Percentiles rank a stretch among this genome's conserved stretches.
These are phyloP conservation scores for Macaca mulatta DNA, from an alignment of 2,113 vertebrate genomes.

Conservation along the genomic window DNA sequence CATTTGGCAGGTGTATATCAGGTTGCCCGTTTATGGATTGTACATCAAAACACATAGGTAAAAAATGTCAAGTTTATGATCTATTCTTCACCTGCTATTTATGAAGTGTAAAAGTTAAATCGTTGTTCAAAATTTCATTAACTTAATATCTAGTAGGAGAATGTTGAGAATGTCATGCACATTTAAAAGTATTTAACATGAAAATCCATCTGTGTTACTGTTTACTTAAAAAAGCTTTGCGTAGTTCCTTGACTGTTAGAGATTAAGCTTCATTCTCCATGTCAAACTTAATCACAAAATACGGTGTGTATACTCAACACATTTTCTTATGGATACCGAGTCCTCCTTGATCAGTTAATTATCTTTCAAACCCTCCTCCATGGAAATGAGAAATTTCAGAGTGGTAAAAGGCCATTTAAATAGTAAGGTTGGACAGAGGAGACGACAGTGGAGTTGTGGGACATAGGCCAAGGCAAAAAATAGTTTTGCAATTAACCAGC, in stretches of 20 bases:
- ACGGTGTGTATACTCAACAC: background rate
- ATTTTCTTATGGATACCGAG: background rate
- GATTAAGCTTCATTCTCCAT: constrained; percentile 1
- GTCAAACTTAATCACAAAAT: constrained; percentile 46
- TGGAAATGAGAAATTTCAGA: background rate
- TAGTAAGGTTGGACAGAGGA: background rate
- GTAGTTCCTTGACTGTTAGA: background rate
- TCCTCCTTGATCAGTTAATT: background rate
- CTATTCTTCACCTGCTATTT: constrained; percentile 1
- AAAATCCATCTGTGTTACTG: constrained; percentile 61
- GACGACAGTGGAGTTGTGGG: background rate
- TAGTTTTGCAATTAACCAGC: background rate
- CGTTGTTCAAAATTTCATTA: constrained; percentile 20
- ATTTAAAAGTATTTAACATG: constrained; percentile 60
- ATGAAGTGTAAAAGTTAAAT: background rate
- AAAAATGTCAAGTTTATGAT: background rate
- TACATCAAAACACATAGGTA: background rate
- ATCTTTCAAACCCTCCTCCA: background rate
- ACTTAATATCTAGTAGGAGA: background rate
- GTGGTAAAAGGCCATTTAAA: background rate
- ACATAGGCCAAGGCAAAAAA: background rate
- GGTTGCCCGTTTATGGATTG: background rate
- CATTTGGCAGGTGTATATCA: background rate
- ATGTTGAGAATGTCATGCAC: constrained; percentile 24
- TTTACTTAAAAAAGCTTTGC: constrained; percentile 48